phyloP scores from a whole-genome alignment of 2,797 vertebrate genomes.

The Serranus cabrilla region DNA sequence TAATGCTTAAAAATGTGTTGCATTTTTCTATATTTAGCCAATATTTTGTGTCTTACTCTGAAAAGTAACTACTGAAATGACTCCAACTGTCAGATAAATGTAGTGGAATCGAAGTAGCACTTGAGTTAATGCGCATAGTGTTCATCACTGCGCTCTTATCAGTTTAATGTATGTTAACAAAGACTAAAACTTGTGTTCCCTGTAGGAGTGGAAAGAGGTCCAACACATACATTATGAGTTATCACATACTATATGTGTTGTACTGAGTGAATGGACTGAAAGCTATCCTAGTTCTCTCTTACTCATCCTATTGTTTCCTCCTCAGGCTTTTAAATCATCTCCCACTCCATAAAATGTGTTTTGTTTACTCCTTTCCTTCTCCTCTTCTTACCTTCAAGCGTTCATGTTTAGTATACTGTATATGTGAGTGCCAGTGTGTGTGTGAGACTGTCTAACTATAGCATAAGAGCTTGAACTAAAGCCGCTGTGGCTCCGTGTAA shows the following conservation, averaged over 20 bases:
- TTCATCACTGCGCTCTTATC: too few species aligned
- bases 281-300: background rate
- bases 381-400: background rate
- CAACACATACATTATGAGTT: too few species aligned
- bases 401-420: background rate
- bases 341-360: background rate
- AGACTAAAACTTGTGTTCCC: too few species aligned
- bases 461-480: slow-evolving; percentile 46
- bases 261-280: too few species aligned
- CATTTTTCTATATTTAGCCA: background rate
- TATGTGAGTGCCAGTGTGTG: background rate
- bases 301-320: slow-evolving; percentile 1
- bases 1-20: background rate
- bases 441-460: slow-evolving; percentile 38
- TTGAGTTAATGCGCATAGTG: too few species aligned
- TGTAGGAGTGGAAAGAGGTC: too few species aligned
- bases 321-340: slow-evolving; percentile 6
- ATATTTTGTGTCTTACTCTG: background rate
- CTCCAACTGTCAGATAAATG: background rate
- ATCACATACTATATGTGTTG: too few species aligned
- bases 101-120: background rate
- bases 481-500: slow-evolving; percentile 40
- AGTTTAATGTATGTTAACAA: too few species aligned
- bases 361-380: slow-evolving; percentile 4
- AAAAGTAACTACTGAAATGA: background rate